A percentile compares a stretch with the other conserved stretches of the same genome.
These are phyloP conservation scores for Scophthalmus maximus DNA, from an alignment of 2,113 vertebrate species.

Conservation along the genomic window DNA sequence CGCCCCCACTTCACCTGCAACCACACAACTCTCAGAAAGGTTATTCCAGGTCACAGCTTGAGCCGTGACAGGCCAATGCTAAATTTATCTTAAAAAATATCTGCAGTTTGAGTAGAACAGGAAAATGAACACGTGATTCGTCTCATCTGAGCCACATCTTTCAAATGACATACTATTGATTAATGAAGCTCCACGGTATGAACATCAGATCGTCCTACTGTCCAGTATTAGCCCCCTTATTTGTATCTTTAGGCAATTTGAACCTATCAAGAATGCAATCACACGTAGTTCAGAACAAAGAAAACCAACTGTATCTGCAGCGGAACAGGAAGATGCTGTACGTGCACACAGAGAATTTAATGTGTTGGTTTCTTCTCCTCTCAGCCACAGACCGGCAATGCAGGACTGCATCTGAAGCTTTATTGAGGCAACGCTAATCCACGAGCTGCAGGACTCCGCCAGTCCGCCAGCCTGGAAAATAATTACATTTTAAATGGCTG, in stretches of 20 bases:
- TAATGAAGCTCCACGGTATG: not conserved
- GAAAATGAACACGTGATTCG: not conserved
- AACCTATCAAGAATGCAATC: slow-evolving; percentile 27
- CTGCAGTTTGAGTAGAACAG: not conserved
- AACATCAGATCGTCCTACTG: not conserved
- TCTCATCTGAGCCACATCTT: not conserved
- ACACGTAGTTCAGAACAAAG: slow-evolving; percentile 26
- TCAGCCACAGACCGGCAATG: slow-evolving; percentile 30
- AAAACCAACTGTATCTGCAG: slow-evolving; percentile 35
- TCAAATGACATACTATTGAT: not conserved
- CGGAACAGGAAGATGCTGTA: slow-evolving; percentile 18
- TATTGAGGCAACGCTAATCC: slow-evolving; percentile 65
- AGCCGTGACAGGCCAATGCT: not conserved
- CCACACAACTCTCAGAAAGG: no score
- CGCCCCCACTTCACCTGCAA: no score
- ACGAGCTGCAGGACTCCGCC: slow-evolving; percentile 52
- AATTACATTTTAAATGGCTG: slow-evolving; percentile 83
- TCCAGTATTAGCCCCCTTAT: not conserved
- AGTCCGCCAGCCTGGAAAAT: slow-evolving; percentile 66
- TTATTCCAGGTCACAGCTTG: no score
- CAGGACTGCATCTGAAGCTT: slow-evolving; percentile 53
- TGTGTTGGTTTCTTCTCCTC: slow-evolving; percentile 26
- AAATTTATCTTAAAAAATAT: not conserved
- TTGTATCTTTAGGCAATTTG: slow-evolving; percentile 12
- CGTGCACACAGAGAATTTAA: not conserved